Percentiles rank a stretch among this genome's conserved stretches.
Conservation (phyloP, 2,888 invertebrate genomes). For the Linhomoeus sp. region DNA sequence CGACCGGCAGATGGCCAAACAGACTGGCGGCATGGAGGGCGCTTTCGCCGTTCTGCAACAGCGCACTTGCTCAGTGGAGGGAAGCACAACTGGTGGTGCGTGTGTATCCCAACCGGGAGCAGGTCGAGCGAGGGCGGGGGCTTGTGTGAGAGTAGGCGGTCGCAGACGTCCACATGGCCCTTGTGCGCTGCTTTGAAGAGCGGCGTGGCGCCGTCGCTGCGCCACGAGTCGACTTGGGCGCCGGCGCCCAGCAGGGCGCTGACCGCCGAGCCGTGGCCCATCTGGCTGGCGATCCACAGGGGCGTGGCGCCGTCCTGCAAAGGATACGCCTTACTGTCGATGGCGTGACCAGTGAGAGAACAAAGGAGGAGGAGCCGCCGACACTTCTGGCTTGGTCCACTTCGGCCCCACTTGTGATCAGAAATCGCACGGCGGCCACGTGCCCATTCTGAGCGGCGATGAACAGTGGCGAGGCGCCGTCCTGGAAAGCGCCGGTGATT, state of each 20-base stretch:
- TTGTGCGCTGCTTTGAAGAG: conserved; percentile 84
- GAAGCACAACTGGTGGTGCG: neutral
- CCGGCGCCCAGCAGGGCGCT: conserved; percentile 53
- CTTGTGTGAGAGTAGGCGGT: conserved; percentile 47
- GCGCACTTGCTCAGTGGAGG: neutral
- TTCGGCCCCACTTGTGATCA: conserved; percentile 51
- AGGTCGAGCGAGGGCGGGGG: conserved; percentile 4
- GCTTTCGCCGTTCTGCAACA: conserved; percentile 61
- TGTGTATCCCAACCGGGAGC: conserved; percentile 5
- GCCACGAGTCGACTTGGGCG: conserved; percentile 40
- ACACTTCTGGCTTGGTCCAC: conserved; percentile 24
- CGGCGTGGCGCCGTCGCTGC: conserved; percentile 77
- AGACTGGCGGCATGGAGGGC: conserved; percentile 74
- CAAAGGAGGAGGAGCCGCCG: neutral
- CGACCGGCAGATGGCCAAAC: conserved; percentile 61
- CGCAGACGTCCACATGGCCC: conserved; percentile 66
- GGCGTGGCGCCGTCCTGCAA: conserved; percentile 42
- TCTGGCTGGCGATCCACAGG: conserved; percentile 82
- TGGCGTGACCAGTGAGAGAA: neutral
- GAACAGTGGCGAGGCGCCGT: conserved; percentile 71
- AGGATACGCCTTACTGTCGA: neutral
- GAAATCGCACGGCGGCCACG: conserved; percentile 49
- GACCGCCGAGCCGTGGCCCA: conserved; percentile 67
- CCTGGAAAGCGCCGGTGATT: too few relatives aligned
- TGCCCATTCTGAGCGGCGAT: conserved; percentile 87